These are phyloP conservation scores for Drosophila seguyi DNA, from an alignment of 1,140 invertebrate genomes.

Conservation along the genomic window DNA sequence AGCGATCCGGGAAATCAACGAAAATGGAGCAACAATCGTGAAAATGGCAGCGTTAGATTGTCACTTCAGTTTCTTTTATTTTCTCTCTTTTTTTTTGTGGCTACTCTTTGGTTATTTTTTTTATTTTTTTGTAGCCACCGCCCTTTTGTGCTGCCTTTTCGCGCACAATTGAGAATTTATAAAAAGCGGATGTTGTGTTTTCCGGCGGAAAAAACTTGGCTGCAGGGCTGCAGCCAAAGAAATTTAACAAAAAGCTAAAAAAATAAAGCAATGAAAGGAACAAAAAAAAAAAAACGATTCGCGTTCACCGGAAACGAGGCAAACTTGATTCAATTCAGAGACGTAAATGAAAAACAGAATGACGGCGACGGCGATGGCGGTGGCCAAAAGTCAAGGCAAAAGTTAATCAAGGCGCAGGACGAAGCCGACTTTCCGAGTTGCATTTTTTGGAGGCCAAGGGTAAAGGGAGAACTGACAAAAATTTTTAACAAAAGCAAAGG, in stretches of 20 bases:
- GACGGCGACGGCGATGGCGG: constrained; percentile 54
- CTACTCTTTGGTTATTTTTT: constrained; percentile 20
- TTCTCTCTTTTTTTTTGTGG: constrained; percentile 10
- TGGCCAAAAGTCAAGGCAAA: constrained; percentile 59
- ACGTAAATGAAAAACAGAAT: constrained; percentile 77
- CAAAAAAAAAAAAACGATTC: constrained; percentile 11
- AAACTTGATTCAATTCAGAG: constrained; percentile 79
- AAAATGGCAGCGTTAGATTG: constrained; percentile 65
- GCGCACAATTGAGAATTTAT: constrained; percentile 76
- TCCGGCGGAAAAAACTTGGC: constrained; percentile 79
- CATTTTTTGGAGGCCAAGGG: constrained; percentile 29
- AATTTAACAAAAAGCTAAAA: constrained; percentile 5
- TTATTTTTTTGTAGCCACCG: not conserved
- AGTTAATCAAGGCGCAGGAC: constrained; percentile 66
- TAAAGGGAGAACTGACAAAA: not conserved
- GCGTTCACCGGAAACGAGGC: constrained; percentile 58
- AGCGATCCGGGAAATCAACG: constrained; percentile 27
- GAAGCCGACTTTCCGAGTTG: constrained; percentile 40
- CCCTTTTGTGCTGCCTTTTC: constrained; percentile 37
- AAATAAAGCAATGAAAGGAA: constrained; percentile 2
- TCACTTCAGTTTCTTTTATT: constrained; percentile 24
- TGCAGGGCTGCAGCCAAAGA: constrained; percentile 37
- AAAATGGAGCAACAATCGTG: constrained; percentile 55
- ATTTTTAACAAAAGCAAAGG: not conserved
- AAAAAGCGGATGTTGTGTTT: constrained; percentile 78